These are phyloP conservation scores for Cydia splendana DNA, from an alignment of 1,140 invertebrate genomes.

Conservation along the genomic window DNA sequence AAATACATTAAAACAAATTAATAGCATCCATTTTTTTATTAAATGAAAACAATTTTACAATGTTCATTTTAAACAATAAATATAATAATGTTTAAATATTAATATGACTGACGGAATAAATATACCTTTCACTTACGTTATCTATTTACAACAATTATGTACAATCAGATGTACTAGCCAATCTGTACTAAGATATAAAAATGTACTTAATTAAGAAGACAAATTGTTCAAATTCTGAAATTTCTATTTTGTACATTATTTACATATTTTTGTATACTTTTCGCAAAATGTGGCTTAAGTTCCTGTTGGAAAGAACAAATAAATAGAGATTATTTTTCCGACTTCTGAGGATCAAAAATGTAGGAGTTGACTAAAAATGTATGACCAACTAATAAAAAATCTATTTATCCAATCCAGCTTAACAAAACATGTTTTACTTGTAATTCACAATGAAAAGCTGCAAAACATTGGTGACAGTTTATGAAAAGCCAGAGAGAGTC, in stretches of 20 bases:
- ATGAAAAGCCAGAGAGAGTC: too few species aligned
- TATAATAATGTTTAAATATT: conserved; percentile 70
- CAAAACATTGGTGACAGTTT: too few species aligned
- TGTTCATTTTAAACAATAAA: conserved; percentile 73
- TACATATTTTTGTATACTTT: conserved; percentile 47
- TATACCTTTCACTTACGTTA: conserved; percentile 64
- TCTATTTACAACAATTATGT: conserved; percentile 71
- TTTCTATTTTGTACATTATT: conserved; percentile 68
- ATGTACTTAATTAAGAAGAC: conserved; percentile 40
- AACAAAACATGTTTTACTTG: too few species aligned
- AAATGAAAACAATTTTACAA: conserved; percentile 77
- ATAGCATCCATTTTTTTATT: conserved; percentile 63
- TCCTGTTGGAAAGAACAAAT: not conserved
- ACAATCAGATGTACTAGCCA: conserved; percentile 58
- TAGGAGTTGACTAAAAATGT: not conserved
- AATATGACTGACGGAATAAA: conserved; percentile 72
- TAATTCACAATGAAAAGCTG: too few species aligned
- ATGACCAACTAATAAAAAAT: too few species aligned
- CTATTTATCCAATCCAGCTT: too few species aligned
- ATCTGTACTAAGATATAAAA: conserved; percentile 62
- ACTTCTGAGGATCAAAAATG: too few species aligned
- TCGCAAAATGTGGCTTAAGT: not conserved
- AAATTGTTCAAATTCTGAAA: conserved; percentile 48
- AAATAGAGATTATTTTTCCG: not conserved
- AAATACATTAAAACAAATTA: not conserved